These are phyloP conservation scores for Rhaphigaster nebulosa DNA, from an alignment of 2,888 invertebrate genomes.

Conservation along the genomic window DNA sequence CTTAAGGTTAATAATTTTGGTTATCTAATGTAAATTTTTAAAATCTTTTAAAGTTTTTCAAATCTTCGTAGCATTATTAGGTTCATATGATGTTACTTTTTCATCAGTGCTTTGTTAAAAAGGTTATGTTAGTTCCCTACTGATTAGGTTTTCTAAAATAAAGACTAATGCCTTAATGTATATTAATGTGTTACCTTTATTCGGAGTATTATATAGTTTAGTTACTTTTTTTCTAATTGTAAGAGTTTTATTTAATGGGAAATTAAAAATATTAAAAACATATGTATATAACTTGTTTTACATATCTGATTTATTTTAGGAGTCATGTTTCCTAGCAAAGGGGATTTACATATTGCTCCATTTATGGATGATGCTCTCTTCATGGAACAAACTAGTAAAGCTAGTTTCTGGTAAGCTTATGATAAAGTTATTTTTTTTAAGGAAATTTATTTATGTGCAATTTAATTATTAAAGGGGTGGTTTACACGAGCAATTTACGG, in stretches of 20 bases:
- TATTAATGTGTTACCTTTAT: neutral
- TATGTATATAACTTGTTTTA: neutral
- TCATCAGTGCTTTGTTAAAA: too few relatives aligned
- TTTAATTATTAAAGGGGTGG: too few relatives aligned
- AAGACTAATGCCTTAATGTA: neutral
- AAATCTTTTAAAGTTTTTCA: neutral
- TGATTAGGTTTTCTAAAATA: too few relatives aligned
- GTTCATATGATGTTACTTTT: too few relatives aligned
- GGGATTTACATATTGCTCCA: constrained; percentile 96
- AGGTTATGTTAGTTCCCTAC: too few relatives aligned
- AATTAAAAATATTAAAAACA: neutral
- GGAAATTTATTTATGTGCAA: constrained; percentile 48
- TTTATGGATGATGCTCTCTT: constrained; percentile 98
- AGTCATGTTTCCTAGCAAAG: constrained; percentile 97
- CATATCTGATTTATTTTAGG: constrained; percentile 71
- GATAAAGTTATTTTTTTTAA: neutral
- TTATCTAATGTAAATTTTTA: neutral
- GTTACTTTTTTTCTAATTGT: neutral
- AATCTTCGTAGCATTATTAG: neutral
- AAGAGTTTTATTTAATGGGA: neutral
- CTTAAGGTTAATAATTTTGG: neutral
- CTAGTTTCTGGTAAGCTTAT: constrained; percentile 89
- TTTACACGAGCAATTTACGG: too few relatives aligned
- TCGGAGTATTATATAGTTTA: neutral
- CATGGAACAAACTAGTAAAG: constrained; percentile 98